Evolutionary conservation across 2,797 vertebrate species (phyloP), one percentile per base, ranked within the genome.

Genomic region (Bovichtus variegatus): DNA sequence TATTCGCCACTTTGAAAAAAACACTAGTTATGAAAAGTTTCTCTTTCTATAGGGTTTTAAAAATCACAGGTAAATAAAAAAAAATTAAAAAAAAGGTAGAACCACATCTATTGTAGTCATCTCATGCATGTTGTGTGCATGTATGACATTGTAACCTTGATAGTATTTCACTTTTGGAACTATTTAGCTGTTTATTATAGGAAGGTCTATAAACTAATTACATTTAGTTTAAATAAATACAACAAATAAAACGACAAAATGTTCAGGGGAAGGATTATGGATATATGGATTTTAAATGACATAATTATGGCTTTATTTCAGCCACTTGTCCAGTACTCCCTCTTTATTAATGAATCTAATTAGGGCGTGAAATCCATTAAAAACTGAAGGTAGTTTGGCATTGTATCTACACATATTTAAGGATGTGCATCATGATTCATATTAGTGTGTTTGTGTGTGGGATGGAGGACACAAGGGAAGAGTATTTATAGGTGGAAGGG

Each of bases 261-360:
- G 29, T 43, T 44, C 6, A 13, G 9, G 38, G 46, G 11, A 38
- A 21, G 41, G 12, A 46, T 6, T n/a, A 16, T 13, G 9, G 36
- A 49, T 41, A 25, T 29, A 36, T 49, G 18, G n/a, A n/a, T 38
- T 47, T 25, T 19, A 47, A 70, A 70, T 25, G 0, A 62, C 43
- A 64, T 25, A 63, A 68, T 71, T 55, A 64, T 7, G 53, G 57
- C 47, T 64, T 40, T n/a, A n/a, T n/a, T n/a, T n/a, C 21, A 25
- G 16, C 21, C 21, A 58, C 5, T 58, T 31, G 51, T 8, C 1
- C 3, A n/a, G n/a, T 12, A 6, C 19, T 31, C 19, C 9, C 15
- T n/a, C n/a, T n/a, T n/a, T n/a, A n/a, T n/a, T n/a, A n/a, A n/a
- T n/a, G n/a, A n/a, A n/a, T n/a, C 40, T 65, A 44, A 59, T 64